A percentile compares a stretch with the other conserved stretches of the same genome.
Evolutionary conservation across 1,140 invertebrate genomes (phyloP).

Genomic region (Drosophila cardini): DNA sequence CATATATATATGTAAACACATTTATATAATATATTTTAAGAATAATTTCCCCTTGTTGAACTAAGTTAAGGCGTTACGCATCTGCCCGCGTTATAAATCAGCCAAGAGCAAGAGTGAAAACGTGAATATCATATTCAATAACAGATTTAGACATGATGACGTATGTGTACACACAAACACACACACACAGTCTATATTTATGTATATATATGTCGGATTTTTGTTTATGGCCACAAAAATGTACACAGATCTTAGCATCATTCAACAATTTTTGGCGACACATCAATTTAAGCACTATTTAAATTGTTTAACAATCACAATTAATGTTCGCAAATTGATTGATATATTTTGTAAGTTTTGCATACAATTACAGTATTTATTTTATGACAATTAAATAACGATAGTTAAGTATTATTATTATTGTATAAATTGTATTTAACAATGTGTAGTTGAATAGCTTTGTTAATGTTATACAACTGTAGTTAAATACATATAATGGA

Average conservation of each 20-base stretch:
- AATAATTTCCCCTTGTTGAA: constrained; percentile 47
- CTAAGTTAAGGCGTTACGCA: constrained; percentile 47
- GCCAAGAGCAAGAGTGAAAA: constrained; percentile 42
- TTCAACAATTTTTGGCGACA: constrained; percentile 49
- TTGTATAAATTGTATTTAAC: constrained; percentile 13
- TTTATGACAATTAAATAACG: constrained; percentile 4
- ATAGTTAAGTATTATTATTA: constrained; percentile 12
- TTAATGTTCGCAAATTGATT: constrained; percentile 12
- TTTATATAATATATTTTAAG: constrained; percentile 8
- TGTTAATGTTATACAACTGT: background rate
- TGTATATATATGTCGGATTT: constrained; percentile 11
- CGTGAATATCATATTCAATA: constrained; percentile 66
- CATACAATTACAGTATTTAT: constrained; percentile 19
- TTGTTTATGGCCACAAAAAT: constrained; percentile 24
- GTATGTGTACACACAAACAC: constrained; percentile 25
- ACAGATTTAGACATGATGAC: constrained; percentile 46
- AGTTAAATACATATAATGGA: background rate
- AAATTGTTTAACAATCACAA: constrained; percentile 5
- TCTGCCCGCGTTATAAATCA: constrained; percentile 69
- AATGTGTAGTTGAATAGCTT: background rate
- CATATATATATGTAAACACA: background rate
- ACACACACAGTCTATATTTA: background rate
- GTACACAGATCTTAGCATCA: constrained; percentile 53
- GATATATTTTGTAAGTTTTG: constrained; percentile 6
- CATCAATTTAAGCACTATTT: constrained; percentile 17